Evolutionary conservation across 2,888 invertebrate species (phyloP).

Genomic region (Sycophila texana): DNA sequence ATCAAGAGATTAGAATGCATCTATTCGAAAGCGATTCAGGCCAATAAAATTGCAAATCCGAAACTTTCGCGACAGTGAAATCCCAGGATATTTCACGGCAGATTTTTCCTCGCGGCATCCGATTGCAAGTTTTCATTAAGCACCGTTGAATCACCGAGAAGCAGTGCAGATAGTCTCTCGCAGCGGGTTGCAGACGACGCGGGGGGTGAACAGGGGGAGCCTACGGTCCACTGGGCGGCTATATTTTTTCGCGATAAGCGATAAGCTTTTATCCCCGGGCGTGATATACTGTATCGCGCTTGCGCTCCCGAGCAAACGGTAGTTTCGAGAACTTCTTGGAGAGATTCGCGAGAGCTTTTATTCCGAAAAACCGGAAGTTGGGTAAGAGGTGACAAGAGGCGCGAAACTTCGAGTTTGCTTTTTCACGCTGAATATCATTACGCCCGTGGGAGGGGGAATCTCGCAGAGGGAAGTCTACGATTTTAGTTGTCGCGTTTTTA

Average conservation of each 20-base stretch:
- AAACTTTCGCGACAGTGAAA: no score
- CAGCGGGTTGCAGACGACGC: background rate
- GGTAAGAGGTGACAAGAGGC: background rate
- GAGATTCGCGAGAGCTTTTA: background rate
- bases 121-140: no score
- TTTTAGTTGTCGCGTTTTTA: no score
- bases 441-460: no score
- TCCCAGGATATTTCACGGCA: no score
- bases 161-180: background rate
- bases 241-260: constrained; percentile 57
- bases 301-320: constrained; percentile 31
- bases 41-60: no score
- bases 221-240: constrained; percentile 47
- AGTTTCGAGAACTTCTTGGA: constrained; percentile 46
- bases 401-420: background rate
- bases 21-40: no score
- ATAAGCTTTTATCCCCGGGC: constrained; percentile 57
- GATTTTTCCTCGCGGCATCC: no score
- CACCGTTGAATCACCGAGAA: no score
- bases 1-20: no score
- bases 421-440: no score
- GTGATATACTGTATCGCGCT: constrained; percentile 41
- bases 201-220: background rate
- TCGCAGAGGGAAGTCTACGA: no score
- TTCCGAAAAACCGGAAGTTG: constrained; percentile 23